Evolutionary conservation across 2,113 vertebrate genomes (phyloP), one percentile per base, ranked within the genome.

Genomic region (Macquaria australasica): DNA sequence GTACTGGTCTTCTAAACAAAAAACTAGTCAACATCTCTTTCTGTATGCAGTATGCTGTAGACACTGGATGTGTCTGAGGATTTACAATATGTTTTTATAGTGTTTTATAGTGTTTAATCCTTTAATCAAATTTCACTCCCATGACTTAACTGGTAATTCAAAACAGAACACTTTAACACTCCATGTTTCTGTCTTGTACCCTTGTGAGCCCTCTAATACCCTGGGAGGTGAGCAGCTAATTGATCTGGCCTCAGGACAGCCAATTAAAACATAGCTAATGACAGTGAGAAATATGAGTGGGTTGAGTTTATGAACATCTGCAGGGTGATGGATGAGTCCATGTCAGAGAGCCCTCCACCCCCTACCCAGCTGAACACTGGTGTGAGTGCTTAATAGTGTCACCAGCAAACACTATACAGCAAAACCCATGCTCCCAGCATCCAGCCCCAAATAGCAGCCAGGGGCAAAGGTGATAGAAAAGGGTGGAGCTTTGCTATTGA

Each of bases 271-370:
- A 37, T 34, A 84, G 83, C 62, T 85, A 86, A 91, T 58, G 81
- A 87, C 78, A 88, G 53, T 76, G 68, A 91, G 85, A 88, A 93
- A 91, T 75, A 91, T 70, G 69, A 92, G 82, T 23, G 62, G 69
- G 45, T 53, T 81, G 76, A 77, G 59, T 23, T 72, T 83, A 73
- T 53, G 85, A 89, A 92, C 80, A 91, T 70, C 58, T 78, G 58
- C 55, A 71, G 73, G 34, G 34, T 94, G 93, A 95, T 94, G 87
- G 89, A 94, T 91, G 88, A 90, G 79, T 50, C 45, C 23, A 28
- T 55, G 53, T 88, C 83, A n/a, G 56, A n/a, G 56, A 55, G 3
- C 74, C 68, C 64, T n/a, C 59, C 68, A 23, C 66, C 62, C 77
- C 51, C 79, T 55, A 81, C 60, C 48, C 23, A 84, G 74, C 77